Evolutionary conservation across 2,113 vertebrate genomes (phyloP), one percentile per base, ranked within the genome.

Genomic region (Lutjanus erythropterus): DNA sequence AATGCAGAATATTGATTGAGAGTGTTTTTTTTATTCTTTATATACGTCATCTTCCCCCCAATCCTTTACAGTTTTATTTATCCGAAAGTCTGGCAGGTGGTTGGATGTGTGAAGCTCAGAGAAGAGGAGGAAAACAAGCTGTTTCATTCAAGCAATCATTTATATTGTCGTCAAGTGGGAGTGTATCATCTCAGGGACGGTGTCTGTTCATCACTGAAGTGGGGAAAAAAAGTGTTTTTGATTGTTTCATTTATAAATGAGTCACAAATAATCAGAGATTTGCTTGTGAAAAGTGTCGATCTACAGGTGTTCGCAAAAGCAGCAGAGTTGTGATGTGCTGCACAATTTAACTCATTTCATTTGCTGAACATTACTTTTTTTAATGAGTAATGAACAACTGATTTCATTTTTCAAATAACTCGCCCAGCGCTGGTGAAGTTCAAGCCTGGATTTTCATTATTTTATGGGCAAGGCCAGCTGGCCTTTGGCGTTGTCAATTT

Each of bases 1-100:
- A 67, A 81, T 44, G 76, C 73, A 25, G 83, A 74, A 81, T 83
- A 84, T 86, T 91, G 83, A 91, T 88, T 79, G 61, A 15, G 7
- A 7, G 39, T 19, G 21, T 9, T 37, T 5, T 2, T 39, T 39
- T 9, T n/a, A n/a, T 33, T 73, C 56, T 84, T 75, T 67, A 37
- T 39, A 46, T 52, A 47, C 14, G 12, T 64, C 52, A 31, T 39
- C 41, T 33, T 61, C 52, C 47, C 23, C 23, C 35, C 6, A 27
- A 9, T n/a, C 56, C 49, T 60, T 70, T 29, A 56, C 25, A 58
- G 25, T 61, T 70, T 58, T 31, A 80, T 86, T 75, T 47, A 71
- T 82, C 67, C 7, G 50, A 70, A 75, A 41, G 46, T 69, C n/a
- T 71, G 75, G 78, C 82, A 89, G 83, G 75, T 80, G 77, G 56